Percentiles rank a stretch among this genome's conserved stretches.
Conservation (phyloP, 2,797 vertebrate species). For the Pangasius krempfi region DNA sequence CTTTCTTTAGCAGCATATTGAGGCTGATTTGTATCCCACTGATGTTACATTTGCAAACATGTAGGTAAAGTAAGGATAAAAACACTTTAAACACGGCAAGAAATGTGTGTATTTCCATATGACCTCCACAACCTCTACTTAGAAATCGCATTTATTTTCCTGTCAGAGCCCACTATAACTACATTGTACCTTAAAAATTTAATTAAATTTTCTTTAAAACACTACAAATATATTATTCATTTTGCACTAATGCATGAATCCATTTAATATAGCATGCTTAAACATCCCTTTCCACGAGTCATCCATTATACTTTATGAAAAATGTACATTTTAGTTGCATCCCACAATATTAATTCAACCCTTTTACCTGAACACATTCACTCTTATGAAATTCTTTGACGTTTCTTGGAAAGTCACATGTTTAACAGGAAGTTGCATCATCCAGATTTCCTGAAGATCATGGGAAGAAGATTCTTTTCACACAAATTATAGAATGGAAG, state of each 20-base stretch:
- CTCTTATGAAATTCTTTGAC: background rate
- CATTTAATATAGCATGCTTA: conserved; percentile 2
- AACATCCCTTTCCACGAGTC: background rate
- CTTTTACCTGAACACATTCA: background rate
- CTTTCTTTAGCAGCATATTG: conserved; percentile 24
- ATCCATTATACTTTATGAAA: background rate
- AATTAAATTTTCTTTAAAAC: background rate
- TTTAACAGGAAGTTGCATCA: background rate
- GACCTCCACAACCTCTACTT: background rate
- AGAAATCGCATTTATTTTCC: background rate
- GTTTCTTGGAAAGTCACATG: background rate
- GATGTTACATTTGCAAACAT: background rate
- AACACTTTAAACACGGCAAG: background rate
- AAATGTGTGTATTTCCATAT: background rate
- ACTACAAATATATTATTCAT: background rate
- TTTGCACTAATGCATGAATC: background rate
- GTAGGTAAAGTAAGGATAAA: background rate
- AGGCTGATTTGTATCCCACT: background rate
- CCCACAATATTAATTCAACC: background rate
- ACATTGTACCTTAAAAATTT: background rate
- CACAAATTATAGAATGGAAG: too few species aligned
- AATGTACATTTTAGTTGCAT: background rate
- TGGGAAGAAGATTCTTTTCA: background rate
- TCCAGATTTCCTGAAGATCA: background rate
- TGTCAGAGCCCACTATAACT: background rate